Conservation (phyloP, 2,113 vertebrate genomes). For the Labeo rohita region DNA sequence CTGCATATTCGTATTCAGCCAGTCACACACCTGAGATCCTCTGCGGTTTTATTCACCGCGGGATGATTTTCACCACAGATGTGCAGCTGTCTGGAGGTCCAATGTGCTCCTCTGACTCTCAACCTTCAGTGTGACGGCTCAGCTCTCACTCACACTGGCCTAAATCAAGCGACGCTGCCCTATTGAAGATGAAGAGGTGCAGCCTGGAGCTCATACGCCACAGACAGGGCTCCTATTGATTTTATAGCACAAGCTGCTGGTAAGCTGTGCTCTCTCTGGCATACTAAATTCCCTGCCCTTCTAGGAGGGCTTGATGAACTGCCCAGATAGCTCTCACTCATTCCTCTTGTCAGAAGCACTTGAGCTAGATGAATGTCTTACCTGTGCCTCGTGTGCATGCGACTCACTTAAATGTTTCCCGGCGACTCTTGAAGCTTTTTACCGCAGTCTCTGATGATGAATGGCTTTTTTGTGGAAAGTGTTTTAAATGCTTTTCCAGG, state of each 20-base stretch:
- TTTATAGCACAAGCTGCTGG: constrained; percentile 50
- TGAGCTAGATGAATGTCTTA: constrained; percentile 50
- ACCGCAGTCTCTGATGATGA: constrained; percentile 9
- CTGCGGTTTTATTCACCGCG: neutral
- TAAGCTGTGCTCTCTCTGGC: constrained; percentile 54
- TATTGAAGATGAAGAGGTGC: constrained; percentile 53
- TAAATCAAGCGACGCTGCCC: constrained; percentile 34
- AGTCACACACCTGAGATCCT: neutral
- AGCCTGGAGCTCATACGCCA: constrained; percentile 48
- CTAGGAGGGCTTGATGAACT: constrained; percentile 51
- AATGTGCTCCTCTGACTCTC: neutral
- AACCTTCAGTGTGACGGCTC: constrained; percentile 9
- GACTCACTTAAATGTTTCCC: constrained; percentile 20
- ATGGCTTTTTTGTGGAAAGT: constrained; percentile 5
- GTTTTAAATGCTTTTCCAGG: constrained; percentile 32
- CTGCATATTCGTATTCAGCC: constrained; percentile 22
- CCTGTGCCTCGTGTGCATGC: constrained; percentile 32
- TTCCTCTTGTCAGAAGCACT: constrained; percentile 56
- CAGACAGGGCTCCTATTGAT: constrained; percentile 59
- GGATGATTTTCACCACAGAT: neutral
- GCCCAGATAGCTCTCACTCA: constrained; percentile 46
- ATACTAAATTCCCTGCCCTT: constrained; percentile 58
- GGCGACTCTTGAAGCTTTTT: constrained; percentile 1
- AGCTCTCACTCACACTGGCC: constrained; percentile 7
- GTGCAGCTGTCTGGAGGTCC: constrained; percentile 14